Base-by-base conservation (phyloP, 2,113 vertebrate genomes). In the Aplodontia rufa region DNA sequence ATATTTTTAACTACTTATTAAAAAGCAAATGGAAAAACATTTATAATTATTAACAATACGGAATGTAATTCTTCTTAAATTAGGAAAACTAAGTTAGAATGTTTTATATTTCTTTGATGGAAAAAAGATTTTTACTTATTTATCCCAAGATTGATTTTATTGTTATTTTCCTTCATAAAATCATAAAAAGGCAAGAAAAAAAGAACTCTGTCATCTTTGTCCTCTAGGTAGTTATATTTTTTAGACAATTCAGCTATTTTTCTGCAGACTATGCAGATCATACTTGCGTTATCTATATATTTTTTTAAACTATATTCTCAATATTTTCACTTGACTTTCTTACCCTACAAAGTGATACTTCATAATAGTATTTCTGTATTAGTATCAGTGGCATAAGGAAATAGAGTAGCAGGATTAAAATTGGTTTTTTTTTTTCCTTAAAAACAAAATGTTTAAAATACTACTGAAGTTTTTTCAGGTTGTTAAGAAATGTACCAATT, bases 1-100 rank as follows among this genome's bases (percentile, higher is more conserved):
- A 9, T 94, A 74, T 89, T 78, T 78, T 79, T 24, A 93, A 91
- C 30, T 84, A 86, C 75, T 91, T 93, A 42, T 93, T 96, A 49
- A 60, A 95, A 95, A 89, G 16, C 66, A 71, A 94, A 96, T 47
- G 7, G 20, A 80, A 62, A 74, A 92, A 37, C 3, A 55, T 42
- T 68, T 85, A 19, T 64, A 72, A 86, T 66, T 83, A 40, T 79
- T 93, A 75, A 80, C 53, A 16, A 5, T 42, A 87, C 35, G 12
- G 35, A 79, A 16, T 88, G 1, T 66, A 66, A 81, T 96, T 93
- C 11, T 32, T 92, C 32, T 96, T 95, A 84, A 86, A 45, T 84
- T 64, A 81, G 64, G 84, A 89, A 88, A 90, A 72, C 13, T 79
- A 58, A 91, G 64, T 80, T 91, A 79, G 45, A 87, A 45, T 91